phyloP scores from a whole-genome alignment of 1,140 invertebrate genomes.

The Saccostrea echinata region DNA sequence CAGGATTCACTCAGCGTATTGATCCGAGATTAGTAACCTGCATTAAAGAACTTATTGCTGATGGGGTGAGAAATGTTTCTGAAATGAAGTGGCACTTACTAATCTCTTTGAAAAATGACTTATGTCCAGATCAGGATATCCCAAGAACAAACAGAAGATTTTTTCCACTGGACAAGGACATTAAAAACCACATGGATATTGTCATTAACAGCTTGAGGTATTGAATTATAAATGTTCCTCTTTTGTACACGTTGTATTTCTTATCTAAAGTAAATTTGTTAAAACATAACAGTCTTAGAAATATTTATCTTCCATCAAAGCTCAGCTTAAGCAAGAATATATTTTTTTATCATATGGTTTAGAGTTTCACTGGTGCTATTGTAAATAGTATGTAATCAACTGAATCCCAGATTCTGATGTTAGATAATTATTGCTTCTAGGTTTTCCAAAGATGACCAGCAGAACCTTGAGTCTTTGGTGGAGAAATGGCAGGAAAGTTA shows the following conservation, averaged over 20 bases:
- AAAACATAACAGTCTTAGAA: too few relatives aligned
- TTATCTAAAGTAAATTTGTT: neutral
- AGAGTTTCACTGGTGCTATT: too few relatives aligned
- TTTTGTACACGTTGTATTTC: neutral
- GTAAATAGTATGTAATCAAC: too few relatives aligned
- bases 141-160: neutral
- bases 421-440: neutral
- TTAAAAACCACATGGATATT: conserved; percentile 15
- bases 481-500: neutral
- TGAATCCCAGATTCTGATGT: neutral
- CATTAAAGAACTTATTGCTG: conserved; percentile 7
- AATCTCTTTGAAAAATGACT: neutral
- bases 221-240: conserved; percentile 12
- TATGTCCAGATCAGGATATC: neutral
- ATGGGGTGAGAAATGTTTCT: conserved; percentile 4
- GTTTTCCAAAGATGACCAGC: conserved; percentile 28
- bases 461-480: conserved; percentile 4
- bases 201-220: neutral
- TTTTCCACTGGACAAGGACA: neutral
- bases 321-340: too few relatives aligned
- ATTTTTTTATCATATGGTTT: too few relatives aligned
- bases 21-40: neutral
- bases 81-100: conserved; percentile 14
- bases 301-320: too few relatives aligned
- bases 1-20: conserved; percentile 14